phyloP scores from a whole-genome alignment of 2,113 vertebrate genomes.

The Patagioenas fasciata region DNA sequence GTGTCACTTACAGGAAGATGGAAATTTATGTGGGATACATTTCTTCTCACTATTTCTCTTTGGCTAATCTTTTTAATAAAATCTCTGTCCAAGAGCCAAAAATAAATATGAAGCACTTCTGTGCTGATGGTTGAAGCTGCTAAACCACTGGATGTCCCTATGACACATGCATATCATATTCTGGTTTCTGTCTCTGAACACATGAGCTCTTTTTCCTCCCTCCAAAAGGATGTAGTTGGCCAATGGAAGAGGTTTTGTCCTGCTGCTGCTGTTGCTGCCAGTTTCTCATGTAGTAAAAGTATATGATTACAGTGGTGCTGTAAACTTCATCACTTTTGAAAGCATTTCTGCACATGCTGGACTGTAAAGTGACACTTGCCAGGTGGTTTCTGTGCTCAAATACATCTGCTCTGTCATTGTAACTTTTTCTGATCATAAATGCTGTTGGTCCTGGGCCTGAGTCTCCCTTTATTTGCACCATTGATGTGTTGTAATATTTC shows the following conservation, averaged over 20 bases:
- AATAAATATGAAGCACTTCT: neutral
- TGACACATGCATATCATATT: neutral
- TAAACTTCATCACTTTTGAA: slow-evolving; percentile 21
- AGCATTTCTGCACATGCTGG: slow-evolving; percentile 19
- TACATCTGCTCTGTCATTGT: neutral
- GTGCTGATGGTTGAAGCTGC: neutral
- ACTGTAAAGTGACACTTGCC: slow-evolving; percentile 15
- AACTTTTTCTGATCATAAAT: neutral
- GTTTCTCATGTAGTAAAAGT: neutral
- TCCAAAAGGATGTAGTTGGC: neutral
- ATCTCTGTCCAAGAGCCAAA: neutral
- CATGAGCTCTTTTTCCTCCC: neutral
- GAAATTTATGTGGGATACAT: neutral
- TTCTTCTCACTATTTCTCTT: neutral
- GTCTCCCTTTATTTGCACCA: neutral
- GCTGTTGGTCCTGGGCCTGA: neutral
- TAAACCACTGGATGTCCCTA: neutral
- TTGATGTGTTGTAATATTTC: neutral
- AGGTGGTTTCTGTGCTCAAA: slow-evolving; percentile 16
- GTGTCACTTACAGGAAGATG: neutral
- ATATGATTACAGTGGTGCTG: neutral
- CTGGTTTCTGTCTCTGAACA: neutral
- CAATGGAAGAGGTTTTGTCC: neutral
- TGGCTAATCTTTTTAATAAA: neutral
- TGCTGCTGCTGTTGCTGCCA: neutral